Base-by-base conservation (phyloP, 2,113 vertebrate genomes). In the Desmodus rotundus region DNA sequence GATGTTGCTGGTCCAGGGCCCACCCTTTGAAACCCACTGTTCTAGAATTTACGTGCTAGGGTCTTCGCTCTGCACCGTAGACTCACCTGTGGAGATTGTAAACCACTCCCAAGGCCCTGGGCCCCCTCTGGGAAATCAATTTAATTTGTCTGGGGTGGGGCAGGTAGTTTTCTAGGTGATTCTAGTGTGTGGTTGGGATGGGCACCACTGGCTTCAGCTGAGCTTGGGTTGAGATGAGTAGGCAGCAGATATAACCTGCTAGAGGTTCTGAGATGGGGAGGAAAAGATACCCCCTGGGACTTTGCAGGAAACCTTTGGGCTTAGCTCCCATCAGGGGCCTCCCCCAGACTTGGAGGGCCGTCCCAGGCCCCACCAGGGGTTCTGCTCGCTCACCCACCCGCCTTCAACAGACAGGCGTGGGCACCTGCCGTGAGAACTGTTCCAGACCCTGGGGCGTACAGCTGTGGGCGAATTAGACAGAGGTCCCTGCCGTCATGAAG, bases 351-450 rank as follows among this genome's bases (percentile, higher is more conserved):
- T 31, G 10, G 67, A 43, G 16, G n/a, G 17, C 20, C 24, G 36
- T 38, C 15, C n/a, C n/a, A 13, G 76, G 19, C 2, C 0, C 38
- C 28, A 1, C 43, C 8, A 12, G 1, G 16, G 33, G 4, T 1
- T 50, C 58, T 65, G 36, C 22, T 28, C 26, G 4, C 31, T 36
- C 38, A 43, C 15, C 36, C n/a, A 41, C 10, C 52, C 41, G 4
- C 28, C 11, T 10, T 68, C 63, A 20, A 2, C 2, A 16, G 65
- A 15, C 3, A 13, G 0, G 38, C 10, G 16, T 41, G 45, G 81
- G 73, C 33, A 7, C n/a, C 47, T 9, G 6, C 38, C 24, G 1
- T 3, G 83, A 58, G 19, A 33, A 36, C 31, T 16, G 47, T 22
- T 81, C 7, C 41, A n/a, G 36, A 10, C 3, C 14, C 76, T n/a